Evolutionary conservation across 2,797 vertebrate species (phyloP).

Genomic region (Crocidura indochinensis): DNA sequence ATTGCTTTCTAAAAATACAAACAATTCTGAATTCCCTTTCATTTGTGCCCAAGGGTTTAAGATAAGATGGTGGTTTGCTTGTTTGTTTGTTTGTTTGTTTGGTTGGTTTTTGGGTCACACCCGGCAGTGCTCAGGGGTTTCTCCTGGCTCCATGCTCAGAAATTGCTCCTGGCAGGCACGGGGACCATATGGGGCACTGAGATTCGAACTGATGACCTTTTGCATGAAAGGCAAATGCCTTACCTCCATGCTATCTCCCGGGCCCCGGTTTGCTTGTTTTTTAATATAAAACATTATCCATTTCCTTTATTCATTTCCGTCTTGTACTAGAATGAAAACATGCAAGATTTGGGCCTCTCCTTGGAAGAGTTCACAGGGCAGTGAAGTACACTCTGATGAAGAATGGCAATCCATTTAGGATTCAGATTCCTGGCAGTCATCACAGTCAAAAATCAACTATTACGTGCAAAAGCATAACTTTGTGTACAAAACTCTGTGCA

Average conservation of each 20-base stretch:
- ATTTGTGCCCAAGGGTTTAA: not conserved
- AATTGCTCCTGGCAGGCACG: too few species aligned
- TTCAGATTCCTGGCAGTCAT: constrained; percentile 13
- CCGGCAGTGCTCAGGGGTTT: too few species aligned
- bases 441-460: not conserved
- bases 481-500: constrained; percentile 52
- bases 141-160: too few species aligned
- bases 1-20: constrained; percentile 8
- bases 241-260: too few species aligned
- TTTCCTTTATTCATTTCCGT: not conserved
- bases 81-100: too few species aligned
- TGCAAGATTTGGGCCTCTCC: not conserved
- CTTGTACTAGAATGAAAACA: constrained; percentile 52
- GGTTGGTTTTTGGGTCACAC: too few species aligned
- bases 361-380: not conserved
- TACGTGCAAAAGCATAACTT: constrained; percentile 31
- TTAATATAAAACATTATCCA: constrained; percentile 35
- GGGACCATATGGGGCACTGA: too few species aligned
- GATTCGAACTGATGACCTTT: too few species aligned
- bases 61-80: not conserved
- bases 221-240: too few species aligned
- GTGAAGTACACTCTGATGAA: not conserved
- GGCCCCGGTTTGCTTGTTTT: too few species aligned
- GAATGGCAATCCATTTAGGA: not conserved
- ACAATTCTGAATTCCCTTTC: constrained; percentile 54